Conservation (phyloP, 1,140 invertebrate species). For the Anagrus nilaparvatae region DNA sequence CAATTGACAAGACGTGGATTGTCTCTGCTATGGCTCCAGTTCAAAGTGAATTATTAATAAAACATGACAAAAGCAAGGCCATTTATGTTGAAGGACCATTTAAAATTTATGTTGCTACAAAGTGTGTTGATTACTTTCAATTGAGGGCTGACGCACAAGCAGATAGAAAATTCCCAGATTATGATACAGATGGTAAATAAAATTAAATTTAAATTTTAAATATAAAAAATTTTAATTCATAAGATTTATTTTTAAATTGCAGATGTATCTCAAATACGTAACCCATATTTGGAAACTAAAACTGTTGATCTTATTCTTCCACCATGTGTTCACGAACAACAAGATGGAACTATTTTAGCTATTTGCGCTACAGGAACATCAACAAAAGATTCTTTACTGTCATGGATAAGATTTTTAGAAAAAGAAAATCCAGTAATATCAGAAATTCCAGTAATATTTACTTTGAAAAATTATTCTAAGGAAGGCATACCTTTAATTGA, state of each 20-base stretch:
- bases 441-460: conserved; percentile 73
- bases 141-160: conserved; percentile 54
- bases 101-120: conserved; percentile 65
- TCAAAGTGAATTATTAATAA: conserved; percentile 65
- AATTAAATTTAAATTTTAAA: no score
- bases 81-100: conserved; percentile 84
- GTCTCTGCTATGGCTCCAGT: conserved; percentile 74
- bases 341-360: conserved; percentile 82
- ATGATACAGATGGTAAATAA: conserved; percentile 54
- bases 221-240: no score
- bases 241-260: conserved; percentile 19
- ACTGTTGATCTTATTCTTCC: conserved; percentile 33
- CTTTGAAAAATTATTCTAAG: conserved; percentile 18
- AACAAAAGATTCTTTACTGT: conserved; percentile 77
- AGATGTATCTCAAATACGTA: conserved; percentile 59
- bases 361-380: conserved; percentile 85
- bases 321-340: conserved; percentile 79
- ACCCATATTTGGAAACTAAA: conserved; percentile 44
- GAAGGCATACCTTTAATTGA: no score
- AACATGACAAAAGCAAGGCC: conserved; percentile 57
- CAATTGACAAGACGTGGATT: conserved; percentile 88
- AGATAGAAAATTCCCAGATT: conserved; percentile 23
- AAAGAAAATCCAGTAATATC: conserved; percentile 63
- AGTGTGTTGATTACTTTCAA: conserved; percentile 75
- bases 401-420: conserved; percentile 85